phyloP scores from a whole-genome alignment of 1,140 invertebrate species.

The Drosophila hydei region DNA sequence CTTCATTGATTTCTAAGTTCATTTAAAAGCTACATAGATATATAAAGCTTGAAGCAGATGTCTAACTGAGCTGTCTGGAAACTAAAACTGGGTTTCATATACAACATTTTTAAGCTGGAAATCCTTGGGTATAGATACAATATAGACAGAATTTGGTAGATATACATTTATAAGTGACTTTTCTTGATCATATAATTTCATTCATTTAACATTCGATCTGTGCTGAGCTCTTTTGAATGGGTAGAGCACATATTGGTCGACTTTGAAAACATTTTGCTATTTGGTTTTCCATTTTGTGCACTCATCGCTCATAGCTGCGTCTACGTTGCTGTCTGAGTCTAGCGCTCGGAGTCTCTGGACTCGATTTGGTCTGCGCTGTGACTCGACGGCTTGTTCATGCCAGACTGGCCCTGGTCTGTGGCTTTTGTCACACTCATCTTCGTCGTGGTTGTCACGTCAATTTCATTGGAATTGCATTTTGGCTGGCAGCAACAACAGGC shows the following conservation, averaged over 20 bases:
- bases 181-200: no score
- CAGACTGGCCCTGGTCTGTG: slow-evolving; percentile 46
- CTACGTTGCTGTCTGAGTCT: slow-evolving; percentile 2
- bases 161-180: no score
- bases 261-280: no score
- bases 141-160: no score
- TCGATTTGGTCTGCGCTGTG: slow-evolving; percentile 33
- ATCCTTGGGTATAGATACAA: no score
- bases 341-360: slow-evolving; percentile 7
- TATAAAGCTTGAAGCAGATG: no score
- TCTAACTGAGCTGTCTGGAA: no score
- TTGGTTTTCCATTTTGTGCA: slow-evolving; percentile 2
- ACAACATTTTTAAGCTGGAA: no score
- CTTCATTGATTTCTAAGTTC: background rate
- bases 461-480: slow-evolving; percentile 76
- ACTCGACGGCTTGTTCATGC: slow-evolving; percentile 56
- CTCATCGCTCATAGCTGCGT: slow-evolving; percentile 16
- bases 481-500: slow-evolving; percentile 33
- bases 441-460: slow-evolving; percentile 73
- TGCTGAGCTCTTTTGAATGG: no score
- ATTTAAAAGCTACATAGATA: background rate
- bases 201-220: no score
- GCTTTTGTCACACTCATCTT: slow-evolving; percentile 79
- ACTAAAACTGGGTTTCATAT: no score
- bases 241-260: no score